These are phyloP conservation scores for Crotalus helleri DNA, from an alignment of 2,113 vertebrate genomes.

Conservation along the genomic window DNA sequence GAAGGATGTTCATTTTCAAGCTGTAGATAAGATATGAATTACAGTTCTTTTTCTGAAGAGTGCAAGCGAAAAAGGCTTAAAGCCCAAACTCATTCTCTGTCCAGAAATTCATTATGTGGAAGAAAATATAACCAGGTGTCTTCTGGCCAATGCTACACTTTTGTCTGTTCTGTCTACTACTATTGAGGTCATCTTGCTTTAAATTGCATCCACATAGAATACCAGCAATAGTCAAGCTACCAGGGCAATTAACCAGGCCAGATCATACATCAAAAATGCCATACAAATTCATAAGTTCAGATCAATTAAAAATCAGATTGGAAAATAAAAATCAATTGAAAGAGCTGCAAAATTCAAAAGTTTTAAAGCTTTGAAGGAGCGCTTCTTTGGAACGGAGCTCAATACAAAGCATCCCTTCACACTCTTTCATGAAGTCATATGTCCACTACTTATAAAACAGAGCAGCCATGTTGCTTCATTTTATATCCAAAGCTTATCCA, in stretches of 20 bases:
- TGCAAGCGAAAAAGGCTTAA: conserved; percentile 64
- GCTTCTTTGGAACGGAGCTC: background rate
- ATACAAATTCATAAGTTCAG: background rate
- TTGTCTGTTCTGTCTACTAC: background rate
- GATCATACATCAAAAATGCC: background rate
- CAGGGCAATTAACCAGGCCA: background rate
- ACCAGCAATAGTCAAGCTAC: background rate
- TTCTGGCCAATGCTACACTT: background rate
- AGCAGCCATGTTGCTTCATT: background rate
- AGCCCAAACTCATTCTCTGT: conserved; percentile 46
- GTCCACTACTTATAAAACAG: background rate
- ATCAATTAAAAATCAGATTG: background rate
- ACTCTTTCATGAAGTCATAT: background rate
- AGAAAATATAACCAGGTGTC: background rate
- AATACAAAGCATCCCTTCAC: background rate
- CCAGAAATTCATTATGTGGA: background rate
- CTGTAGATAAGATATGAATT: conserved; percentile 73
- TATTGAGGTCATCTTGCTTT: background rate
- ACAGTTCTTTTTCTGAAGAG: conserved; percentile 72
- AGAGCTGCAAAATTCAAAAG: background rate
- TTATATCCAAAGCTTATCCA: background rate
- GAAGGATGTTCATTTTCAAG: conserved; percentile 78
- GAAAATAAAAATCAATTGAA: background rate
- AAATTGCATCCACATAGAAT: background rate
- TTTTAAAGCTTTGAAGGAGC: background rate